Evolutionary conservation across 2,113 vertebrate species (phyloP), one percentile per base, ranked within the genome.

Genomic region (Rynchops niger): DNA sequence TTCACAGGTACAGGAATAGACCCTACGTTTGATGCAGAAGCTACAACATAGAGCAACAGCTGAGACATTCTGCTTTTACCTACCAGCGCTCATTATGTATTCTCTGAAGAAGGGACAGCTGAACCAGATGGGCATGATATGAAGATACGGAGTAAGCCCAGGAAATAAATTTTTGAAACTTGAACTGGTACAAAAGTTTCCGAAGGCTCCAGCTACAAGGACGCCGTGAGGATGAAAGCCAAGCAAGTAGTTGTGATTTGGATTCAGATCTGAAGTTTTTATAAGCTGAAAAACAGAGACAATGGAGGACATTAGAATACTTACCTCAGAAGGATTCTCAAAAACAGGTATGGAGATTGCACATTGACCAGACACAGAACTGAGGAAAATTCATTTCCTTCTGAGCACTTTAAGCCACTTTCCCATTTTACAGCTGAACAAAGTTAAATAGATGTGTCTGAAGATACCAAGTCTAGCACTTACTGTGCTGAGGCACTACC

Each of bases 201-300:
- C 98, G 11, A 98, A 98, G 82, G 97, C 98, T 97, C 98, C 98
- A 94, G 92, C 86, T 38, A 95, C 97, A 12, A 98, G 85, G 72
- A 98, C 95, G 14, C 98, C 98, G n/a, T 98, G 98, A 66, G 98
- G 98, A 72, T 98, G 98, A 97, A 98, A 98, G 43, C 98, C 98
- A 94, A 99, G 96, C 86, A 99, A 93, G 88, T 99, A 99, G 95
- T 98, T 98, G 90, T 97, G 97, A 65, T 94, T 93, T 82, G 98
- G 98, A 94, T 97, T 98, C 97, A 98, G 92, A 92, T 98, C 97
- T 10, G 93, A 91, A 27, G 98, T 98, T 97, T 98, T 98, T 92
- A 98, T 84, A 62, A 98, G 97, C 98, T 98, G 95, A 38, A 94
- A 95, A 71, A 82, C 3, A 89, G 85, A 96, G 66, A 90, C 52